These are phyloP conservation scores for Crotalus horridus DNA, from an alignment of 2,113 vertebrate genomes.

Conservation along the genomic window DNA sequence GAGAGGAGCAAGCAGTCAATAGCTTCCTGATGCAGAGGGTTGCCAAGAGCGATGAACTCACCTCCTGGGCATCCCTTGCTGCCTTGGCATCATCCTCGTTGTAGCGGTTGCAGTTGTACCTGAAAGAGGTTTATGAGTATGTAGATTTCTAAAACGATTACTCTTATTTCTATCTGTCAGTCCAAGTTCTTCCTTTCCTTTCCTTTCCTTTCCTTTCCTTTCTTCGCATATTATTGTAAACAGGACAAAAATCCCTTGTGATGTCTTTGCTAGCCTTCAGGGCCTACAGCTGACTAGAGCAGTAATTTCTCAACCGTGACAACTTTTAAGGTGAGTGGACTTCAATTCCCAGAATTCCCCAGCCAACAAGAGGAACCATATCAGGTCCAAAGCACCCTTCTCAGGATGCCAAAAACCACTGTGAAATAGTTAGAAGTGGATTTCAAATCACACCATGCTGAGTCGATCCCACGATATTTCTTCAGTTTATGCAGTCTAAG, in stretches of 20 bases:
- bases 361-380: background rate
- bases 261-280: background rate
- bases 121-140: slow-evolving; percentile 59
- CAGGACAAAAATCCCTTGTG: background rate
- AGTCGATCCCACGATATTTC: background rate
- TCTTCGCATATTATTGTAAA: background rate
- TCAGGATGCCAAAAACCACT: background rate
- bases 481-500: background rate
- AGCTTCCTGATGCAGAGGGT: background rate
- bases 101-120: slow-evolving; percentile 99
- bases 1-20: background rate
- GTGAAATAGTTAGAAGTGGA: background rate
- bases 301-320: background rate
- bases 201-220: too few relatives aligned
- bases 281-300: background rate
- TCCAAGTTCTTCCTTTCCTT: background rate
- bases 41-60: slow-evolving; percentile 63
- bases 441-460: background rate
- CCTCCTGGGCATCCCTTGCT: slow-evolving; percentile 98
- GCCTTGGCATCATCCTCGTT: slow-evolving; percentile 99
- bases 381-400: background rate
- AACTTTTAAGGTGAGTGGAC: background rate
- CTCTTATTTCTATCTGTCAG: background rate
- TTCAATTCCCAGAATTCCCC: background rate
- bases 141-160: fast-evolving